phyloP scores from a whole-genome alignment of 2,888 invertebrate genomes.

The Aquatica leii region DNA sequence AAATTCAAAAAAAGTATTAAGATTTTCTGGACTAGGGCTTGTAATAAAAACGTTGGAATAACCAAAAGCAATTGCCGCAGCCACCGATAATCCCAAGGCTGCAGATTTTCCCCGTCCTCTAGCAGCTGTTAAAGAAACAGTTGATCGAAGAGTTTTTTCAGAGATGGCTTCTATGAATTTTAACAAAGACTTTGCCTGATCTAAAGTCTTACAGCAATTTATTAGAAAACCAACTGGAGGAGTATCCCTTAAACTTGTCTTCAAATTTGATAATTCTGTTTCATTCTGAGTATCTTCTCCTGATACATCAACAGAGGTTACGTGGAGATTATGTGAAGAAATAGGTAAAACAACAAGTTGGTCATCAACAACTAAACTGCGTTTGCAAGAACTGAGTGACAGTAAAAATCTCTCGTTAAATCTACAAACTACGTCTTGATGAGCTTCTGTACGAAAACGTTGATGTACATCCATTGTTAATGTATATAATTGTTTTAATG shows the following conservation, averaged over 20 bases:
- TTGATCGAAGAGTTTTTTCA: slow-evolving; percentile 87
- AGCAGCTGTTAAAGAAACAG: slow-evolving; percentile 94
- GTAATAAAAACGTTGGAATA: slow-evolving; percentile 95
- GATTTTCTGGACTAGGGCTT: slow-evolving; percentile 97
- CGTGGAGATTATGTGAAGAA: slow-evolving; percentile 85
- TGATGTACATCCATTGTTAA: slow-evolving; percentile 99
- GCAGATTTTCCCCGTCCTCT: slow-evolving; percentile 99
- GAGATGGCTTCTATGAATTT: slow-evolving; percentile 95
- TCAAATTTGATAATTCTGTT: slow-evolving; percentile 75
- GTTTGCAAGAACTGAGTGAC: slow-evolving; percentile 85
- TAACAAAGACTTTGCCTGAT: slow-evolving; percentile 91
- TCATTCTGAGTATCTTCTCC: slow-evolving; percentile 63
- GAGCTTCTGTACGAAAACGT: slow-evolving; percentile 93
- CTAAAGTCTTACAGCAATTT: slow-evolving; percentile 89
- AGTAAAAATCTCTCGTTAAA: slow-evolving; percentile 97
- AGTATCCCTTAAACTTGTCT: slow-evolving; percentile 85
- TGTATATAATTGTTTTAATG: slow-evolving; percentile 92
- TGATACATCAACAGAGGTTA: slow-evolving; percentile 73
- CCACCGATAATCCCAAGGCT: slow-evolving; percentile 91
- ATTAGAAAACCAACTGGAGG: slow-evolving; percentile 92
- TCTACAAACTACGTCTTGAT: slow-evolving; percentile 88
- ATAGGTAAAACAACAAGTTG: slow-evolving; percentile 90
- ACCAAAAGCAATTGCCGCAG: slow-evolving; percentile 83
- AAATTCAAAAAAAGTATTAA: slow-evolving; percentile 97
- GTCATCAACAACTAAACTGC: slow-evolving; percentile 95